Base-by-base conservation (phyloP, 2,113 vertebrate genomes). In the Brachypteracias leptosomus region DNA sequence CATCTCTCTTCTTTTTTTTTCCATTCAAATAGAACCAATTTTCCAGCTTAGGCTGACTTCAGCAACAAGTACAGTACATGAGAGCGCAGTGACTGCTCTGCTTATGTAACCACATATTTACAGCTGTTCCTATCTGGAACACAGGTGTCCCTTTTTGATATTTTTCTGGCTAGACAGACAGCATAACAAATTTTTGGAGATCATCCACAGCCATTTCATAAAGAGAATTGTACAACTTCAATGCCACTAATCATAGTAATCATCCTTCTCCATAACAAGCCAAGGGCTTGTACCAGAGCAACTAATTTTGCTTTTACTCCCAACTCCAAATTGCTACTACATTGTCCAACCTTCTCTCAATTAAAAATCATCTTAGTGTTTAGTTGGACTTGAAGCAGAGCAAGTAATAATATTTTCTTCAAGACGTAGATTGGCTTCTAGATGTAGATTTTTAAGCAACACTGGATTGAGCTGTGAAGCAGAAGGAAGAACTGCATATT, bases 241-340 rank as follows among this genome's bases (percentile, higher is more conserved):
- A 31, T 91, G 61, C 42, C 78, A 77, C 75, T 93, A 93, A 95
- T 94, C 89, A 95, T 26, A 93, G 81, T 85, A 95, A 95, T 95
- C 82, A 93, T 94, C 65, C 88, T 85, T 28, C 71, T 79, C 40
- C 46, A 52, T 68, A 96, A 73, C 58, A 88, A 96, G 85, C 73
- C 72, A 91, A 61, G 47, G 78, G 58, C 59, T 91, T 88, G 42
- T 0, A 1, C 77, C 73, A 92, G 55, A 88, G 55, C 35, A 79
- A 61, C 74, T 49, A 63, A 85, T 95, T 95, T 94, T 85, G 35
- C n/a, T 88, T 90, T 95, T 76, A 79, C 35, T 88, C 67, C 38
- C 3, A 6, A 47, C 33, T 92, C 61, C 49, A 81, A 88, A 81
- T 67, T 78, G 33, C 61, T 80, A 33, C 52, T 68, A 46, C 10